phyloP scores from a whole-genome alignment of 1,140 invertebrate genomes.

The Brachionus rotundiformis region DNA sequence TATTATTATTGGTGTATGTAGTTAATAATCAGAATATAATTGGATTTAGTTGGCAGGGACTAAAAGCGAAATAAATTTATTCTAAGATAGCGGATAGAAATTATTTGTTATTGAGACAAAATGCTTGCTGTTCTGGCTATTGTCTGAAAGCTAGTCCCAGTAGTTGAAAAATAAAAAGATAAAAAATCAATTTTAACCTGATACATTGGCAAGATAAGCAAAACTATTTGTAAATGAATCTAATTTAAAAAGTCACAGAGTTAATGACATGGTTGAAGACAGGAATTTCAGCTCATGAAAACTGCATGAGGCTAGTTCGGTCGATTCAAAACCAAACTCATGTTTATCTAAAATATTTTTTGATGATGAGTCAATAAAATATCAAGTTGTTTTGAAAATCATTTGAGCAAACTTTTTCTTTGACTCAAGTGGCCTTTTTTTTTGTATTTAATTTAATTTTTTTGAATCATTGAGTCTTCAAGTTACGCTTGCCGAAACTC shows the following conservation, averaged over 20 bases:
- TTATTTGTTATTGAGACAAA: no score
- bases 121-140: background rate
- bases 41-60: no score
- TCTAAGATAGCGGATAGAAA: no score
- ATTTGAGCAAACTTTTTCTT: slow-evolving; percentile 44
- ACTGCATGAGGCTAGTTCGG: slow-evolving; percentile 12
- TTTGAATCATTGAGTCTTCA: slow-evolving; percentile 38
- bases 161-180: no score
- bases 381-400: slow-evolving; percentile 40
- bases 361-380: slow-evolving; percentile 29
- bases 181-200: background rate
- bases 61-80: no score
- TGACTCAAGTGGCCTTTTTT: slow-evolving; percentile 19
- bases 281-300: background rate
- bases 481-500: background rate
- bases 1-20: no score
- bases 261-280: slow-evolving; percentile 25
- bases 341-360: slow-evolving; percentile 41
- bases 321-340: background rate
- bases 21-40: no score
- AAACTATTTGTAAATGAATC: slow-evolving; percentile 1
- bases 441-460: slow-evolving; percentile 37
- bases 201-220: slow-evolving; percentile 21
- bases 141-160: background rate
- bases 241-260: slow-evolving; percentile 16